A percentile compares a stretch with the other conserved stretches of the same genome.
Conservation (phyloP, 1,140 invertebrate genomes). For the Leptonema lineaticorne region DNA sequence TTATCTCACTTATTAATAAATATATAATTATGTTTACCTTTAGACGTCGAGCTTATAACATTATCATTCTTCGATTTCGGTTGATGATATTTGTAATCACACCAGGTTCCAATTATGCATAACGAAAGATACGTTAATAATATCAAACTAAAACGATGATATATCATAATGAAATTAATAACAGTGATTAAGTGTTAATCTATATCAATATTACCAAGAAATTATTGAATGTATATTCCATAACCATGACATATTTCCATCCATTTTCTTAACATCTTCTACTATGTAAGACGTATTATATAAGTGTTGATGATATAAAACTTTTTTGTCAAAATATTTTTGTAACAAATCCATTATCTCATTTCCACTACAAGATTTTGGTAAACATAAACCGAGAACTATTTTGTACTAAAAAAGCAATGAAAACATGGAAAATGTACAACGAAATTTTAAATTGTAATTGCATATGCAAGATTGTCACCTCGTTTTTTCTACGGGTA, state of each 20-base stretch:
- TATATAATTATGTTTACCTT: too few relatives aligned
- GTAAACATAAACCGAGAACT: constrained; percentile 43
- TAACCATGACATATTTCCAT: constrained; percentile 23
- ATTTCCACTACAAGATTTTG: constrained; percentile 36
- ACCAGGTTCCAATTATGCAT: neutral
- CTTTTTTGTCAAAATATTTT: constrained; percentile 32
- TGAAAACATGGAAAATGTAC: neutral
- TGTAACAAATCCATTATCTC: constrained; percentile 19
- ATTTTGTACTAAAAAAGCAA: constrained; percentile 34
- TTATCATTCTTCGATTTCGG: too few relatives aligned
- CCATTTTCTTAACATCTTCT: constrained; percentile 32
- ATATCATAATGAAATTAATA: neutral
- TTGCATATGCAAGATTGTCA: neutral
- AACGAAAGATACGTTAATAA: too few relatives aligned
- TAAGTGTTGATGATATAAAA: constrained; percentile 37
- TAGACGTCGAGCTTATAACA: too few relatives aligned
- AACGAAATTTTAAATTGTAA: too few relatives aligned
- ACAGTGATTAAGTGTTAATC: neutral
- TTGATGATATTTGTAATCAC: too few relatives aligned
- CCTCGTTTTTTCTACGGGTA: constrained; percentile 15
- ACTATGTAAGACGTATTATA: constrained; percentile 37
- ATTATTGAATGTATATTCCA: neutral
- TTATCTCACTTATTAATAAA: too few relatives aligned
- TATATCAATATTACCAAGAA: neutral
- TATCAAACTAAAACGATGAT: neutral